A percentile compares a stretch with the other conserved stretches of the same genome.
Conservation (phyloP, 2,797 vertebrate genomes). For the Enteromius paludinosus region DNA sequence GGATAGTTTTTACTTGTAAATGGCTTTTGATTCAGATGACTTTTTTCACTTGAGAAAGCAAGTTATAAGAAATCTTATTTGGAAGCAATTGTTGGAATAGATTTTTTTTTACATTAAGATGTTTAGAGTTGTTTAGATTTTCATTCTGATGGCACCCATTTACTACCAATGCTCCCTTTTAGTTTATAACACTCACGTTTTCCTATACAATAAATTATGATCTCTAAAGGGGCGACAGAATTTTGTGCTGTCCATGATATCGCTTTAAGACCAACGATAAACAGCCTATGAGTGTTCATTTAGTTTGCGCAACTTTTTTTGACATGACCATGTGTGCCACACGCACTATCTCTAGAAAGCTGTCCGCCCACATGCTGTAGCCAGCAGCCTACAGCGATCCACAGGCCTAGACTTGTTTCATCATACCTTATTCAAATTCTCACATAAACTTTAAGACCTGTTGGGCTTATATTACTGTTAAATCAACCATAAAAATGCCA, state of each 20-base stretch:
- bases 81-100: background rate
- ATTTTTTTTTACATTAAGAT: background rate
- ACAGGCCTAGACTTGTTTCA: constrained; percentile 41
- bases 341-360: constrained; percentile 33
- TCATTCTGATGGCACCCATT: background rate
- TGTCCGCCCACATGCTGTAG: constrained; percentile 23
- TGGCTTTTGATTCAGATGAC: background rate
- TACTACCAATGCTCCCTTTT: background rate
- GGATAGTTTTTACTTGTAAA: background rate
- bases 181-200: background rate
- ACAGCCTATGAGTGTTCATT: constrained; percentile 12
- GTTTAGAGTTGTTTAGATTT: background rate
- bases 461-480: background rate
- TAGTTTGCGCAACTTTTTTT: constrained; percentile 2
- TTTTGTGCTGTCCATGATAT: background rate
- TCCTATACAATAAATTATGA: background rate
- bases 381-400: constrained; percentile 10
- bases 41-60: background rate
- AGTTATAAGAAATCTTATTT: background rate
- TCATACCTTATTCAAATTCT: constrained; percentile 30
- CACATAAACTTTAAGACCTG: constrained; percentile 20
- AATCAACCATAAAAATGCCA: background rate
- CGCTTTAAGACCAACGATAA: background rate
- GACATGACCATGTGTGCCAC: constrained; percentile 35
- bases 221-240: background rate